phyloP scores from a whole-genome alignment of 2,797 vertebrate species.

The Pipistrellus nathusii region DNA sequence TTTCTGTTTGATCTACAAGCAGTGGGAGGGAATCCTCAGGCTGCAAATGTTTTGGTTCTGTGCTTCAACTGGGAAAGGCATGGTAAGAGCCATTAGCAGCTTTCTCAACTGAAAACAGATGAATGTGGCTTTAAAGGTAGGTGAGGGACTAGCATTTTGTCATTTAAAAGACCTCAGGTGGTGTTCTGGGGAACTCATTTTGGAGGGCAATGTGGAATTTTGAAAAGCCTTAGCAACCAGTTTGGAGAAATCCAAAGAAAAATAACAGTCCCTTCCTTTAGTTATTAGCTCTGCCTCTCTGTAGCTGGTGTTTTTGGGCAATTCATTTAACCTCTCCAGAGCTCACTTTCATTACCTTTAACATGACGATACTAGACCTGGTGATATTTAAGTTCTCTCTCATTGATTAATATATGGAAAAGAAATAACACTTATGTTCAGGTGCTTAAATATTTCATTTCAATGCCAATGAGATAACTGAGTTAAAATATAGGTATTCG shows the following conservation, averaged over 20 bases:
- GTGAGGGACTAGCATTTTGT: slow-evolving; percentile 46
- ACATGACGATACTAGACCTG: not conserved
- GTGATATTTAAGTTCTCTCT: not conserved
- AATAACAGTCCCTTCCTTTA: not conserved
- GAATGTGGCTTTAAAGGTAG: slow-evolving; percentile 44
- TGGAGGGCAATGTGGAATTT: slow-evolving; percentile 15
- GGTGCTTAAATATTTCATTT: slow-evolving; percentile 18
- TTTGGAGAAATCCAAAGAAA: slow-evolving; percentile 59
- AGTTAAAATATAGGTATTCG: not conserved
- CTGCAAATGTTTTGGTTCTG: slow-evolving; percentile 64
- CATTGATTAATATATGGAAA: not conserved
- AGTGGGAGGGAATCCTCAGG: slow-evolving; percentile 76
- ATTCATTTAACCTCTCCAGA: slow-evolving; percentile 11
- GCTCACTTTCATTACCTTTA: slow-evolving; percentile 13
- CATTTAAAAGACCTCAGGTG: slow-evolving; percentile 56
- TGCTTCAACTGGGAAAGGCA: slow-evolving; percentile 59
- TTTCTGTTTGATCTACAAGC: slow-evolving; percentile 82
- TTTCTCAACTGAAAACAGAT: slow-evolving; percentile 68
- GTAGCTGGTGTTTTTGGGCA: not conserved
- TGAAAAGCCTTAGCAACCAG: not conserved
- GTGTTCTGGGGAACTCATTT: slow-evolving; percentile 45
- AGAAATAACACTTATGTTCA: not conserved
- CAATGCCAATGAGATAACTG: not conserved
- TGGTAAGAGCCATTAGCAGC: slow-evolving; percentile 62
- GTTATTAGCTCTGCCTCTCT: not conserved